Percentiles rank a stretch among this genome's conserved stretches.
Evolutionary conservation across 2,113 vertebrate genomes (phyloP).

Genomic region (Zapornia atra): DNA sequence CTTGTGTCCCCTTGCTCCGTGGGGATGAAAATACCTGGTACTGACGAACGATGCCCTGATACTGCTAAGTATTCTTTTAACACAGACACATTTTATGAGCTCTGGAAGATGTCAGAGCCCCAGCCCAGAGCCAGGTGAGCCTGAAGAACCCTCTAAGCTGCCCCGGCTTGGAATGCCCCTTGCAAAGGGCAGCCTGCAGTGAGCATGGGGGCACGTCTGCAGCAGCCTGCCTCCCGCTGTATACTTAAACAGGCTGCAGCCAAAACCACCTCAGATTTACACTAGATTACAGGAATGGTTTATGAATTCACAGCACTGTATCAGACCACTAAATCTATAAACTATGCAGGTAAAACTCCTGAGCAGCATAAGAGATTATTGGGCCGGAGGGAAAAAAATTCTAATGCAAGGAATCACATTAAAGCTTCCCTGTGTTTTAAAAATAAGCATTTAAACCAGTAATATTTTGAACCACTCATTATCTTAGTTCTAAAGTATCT

Average conservation of each 20-base stretch:
- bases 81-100: fast-evolving
- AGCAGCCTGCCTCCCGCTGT: background rate
- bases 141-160: background rate
- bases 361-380: background rate
- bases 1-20: fast-evolving
- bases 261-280: background rate
- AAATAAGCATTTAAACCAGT: background rate
- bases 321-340: background rate
- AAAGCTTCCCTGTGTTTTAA: background rate
- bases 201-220: fast-evolving
- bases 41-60: background rate
- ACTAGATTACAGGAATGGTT: background rate
- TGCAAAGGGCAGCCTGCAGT: background rate
- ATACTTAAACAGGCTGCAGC: background rate
- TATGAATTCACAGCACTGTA: background rate
- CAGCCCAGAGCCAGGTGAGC: fast-evolving
- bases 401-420: background rate
- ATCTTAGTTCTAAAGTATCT: background rate
- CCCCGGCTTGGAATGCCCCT: no score
- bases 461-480: background rate
- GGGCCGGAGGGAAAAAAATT: background rate
- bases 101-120: background rate
- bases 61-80: background rate
- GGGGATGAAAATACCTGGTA: background rate
- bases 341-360: background rate